Base-by-base conservation (phyloP, 2,113 vertebrate genomes). In the Myodes glareolus region DNA sequence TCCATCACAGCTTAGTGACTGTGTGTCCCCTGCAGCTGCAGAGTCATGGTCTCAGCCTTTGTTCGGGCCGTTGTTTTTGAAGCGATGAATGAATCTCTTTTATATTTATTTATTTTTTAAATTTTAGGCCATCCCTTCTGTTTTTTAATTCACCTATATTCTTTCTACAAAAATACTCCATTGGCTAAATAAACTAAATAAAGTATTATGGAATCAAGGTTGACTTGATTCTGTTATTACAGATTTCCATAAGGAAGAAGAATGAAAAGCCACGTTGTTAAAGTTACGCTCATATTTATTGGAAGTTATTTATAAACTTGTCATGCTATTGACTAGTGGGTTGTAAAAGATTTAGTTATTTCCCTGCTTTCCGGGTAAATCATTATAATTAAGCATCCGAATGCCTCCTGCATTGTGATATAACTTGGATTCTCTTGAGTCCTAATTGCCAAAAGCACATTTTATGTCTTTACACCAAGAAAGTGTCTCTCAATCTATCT, bases 351-450 rank as follows among this genome's bases (percentile, higher is more conserved):
- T 95, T 98, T 78, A 92, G 42, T 67, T 94, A 82, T 31, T 95
- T n/a, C 76, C 36, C 1, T 23, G 23, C 85, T 95, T 92, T 52
- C 52, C 96, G 45, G 93, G 42, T 77, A 97, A 97, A 92, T 97
- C 94, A 97, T 94, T 1, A 0, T 91, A 97, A 98, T 97, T 97
- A 98, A 97, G 77, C 88, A 88, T 92, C 75, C 94, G 68, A 98
- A 97, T 95, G 80, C 87, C 52, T 0, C 0, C 76, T 97, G 65
- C 94, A 77, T 67, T 58, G 29, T 94, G 78, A 91, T 9, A 1
- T 55, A 85, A 91, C 85, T 98, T 95, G 94, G 90, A 89, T 96
- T 78, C 93, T 73, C 81, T 67, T 97, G 93, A 92, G 80, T 92
- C 7, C 42, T 67, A 88, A 76, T 89, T 98, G 96, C 76, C 27